These are phyloP conservation scores for Stenchaetothrips biformis DNA, from an alignment of 2,888 invertebrate species.

Conservation along the genomic window DNA sequence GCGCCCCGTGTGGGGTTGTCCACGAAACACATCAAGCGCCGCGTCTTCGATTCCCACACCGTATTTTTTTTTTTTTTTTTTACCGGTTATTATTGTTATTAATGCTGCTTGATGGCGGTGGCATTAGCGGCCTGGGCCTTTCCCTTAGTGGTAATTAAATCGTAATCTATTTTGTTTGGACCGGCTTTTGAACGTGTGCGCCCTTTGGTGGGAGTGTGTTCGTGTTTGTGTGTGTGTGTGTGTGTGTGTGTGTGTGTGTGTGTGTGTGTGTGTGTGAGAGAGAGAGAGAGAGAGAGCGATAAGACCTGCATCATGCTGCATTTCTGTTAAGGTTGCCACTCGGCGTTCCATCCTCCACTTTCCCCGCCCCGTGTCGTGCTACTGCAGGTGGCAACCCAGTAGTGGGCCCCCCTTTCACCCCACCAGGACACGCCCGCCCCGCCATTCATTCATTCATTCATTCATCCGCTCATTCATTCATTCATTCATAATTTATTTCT, in stretches of 20 bases:
- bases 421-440: too few relatives aligned
- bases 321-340: too few relatives aligned
- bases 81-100: neutral
- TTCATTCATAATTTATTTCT: too few relatives aligned
- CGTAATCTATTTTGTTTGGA: neutral
- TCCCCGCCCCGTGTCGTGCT: too few relatives aligned
- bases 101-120: neutral
- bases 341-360: too few relatives aligned
- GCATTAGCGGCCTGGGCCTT: neutral
- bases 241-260: neutral
- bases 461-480: too few relatives aligned
- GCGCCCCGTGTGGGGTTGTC: neutral
- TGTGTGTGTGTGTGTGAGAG: neutral
- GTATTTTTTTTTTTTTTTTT: neutral
- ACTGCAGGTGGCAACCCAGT: too few relatives aligned
- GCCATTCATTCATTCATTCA: too few relatives aligned
- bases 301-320: too few relatives aligned
- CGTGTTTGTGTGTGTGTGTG: neutral
- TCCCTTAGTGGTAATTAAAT: neutral
- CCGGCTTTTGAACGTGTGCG: neutral
- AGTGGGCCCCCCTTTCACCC: too few relatives aligned
- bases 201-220: neutral
- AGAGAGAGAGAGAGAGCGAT: neutral
- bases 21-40: neutral
- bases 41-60: neutral